Percentiles rank a stretch among this genome's conserved stretches.
These are phyloP conservation scores for Silurus asotus DNA, from an alignment of 2,113 vertebrate genomes.

Conservation along the genomic window DNA sequence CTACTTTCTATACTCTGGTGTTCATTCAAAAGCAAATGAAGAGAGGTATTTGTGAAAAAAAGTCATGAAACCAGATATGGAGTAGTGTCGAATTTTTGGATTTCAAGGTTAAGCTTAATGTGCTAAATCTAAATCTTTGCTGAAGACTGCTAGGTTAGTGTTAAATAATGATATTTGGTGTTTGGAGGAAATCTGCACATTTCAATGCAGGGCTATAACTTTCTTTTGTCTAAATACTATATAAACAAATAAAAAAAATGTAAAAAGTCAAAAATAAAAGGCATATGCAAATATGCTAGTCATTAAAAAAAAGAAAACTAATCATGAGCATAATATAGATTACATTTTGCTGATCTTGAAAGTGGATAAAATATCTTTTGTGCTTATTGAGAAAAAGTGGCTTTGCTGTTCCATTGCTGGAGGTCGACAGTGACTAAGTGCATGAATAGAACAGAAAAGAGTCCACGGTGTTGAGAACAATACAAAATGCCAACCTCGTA, in stretches of 20 bases:
- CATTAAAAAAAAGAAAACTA: too few species aligned
- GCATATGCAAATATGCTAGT: too few species aligned
- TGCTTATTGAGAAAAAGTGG: background rate
- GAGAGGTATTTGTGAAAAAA: background rate
- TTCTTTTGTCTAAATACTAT: too few species aligned
- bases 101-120: slow-evolving; percentile 30
- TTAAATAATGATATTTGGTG: background rate
- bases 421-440: background rate
- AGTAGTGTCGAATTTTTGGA: slow-evolving; percentile 41
- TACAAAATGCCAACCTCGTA: slow-evolving; percentile 32
- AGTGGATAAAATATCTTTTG: background rate
- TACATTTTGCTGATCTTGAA: background rate
- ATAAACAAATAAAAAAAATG: background rate
- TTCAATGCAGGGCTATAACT: too few species aligned
- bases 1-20: slow-evolving; percentile 7
- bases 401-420: background rate
- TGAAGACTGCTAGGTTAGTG: background rate
- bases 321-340: background rate
- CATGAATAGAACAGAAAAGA: slow-evolving; percentile 15
- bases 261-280: too few species aligned
- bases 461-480: slow-evolving; percentile 12
- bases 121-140: slow-evolving; percentile 14
- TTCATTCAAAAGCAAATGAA: slow-evolving; percentile 32
- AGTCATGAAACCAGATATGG: slow-evolving; percentile 24
- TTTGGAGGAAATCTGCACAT: too few species aligned